Evolutionary conservation across 92 coral and sea anemone species (phyloP).

Genomic region (Porites lobata): DNA sequence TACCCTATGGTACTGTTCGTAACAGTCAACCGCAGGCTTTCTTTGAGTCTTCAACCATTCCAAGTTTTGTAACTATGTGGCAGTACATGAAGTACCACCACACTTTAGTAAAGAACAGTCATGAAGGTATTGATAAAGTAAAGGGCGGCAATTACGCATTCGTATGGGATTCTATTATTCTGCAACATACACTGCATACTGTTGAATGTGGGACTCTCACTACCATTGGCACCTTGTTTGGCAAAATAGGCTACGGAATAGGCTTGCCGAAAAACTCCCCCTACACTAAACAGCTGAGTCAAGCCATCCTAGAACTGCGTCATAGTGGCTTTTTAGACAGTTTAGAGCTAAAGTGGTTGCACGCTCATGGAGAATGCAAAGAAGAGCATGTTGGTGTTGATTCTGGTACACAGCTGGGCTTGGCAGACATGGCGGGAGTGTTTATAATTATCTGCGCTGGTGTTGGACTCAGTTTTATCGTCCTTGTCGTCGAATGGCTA

Average conservation of each 20-base stretch:
- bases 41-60: constrained; percentile 80
- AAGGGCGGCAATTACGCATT: constrained; percentile 80
- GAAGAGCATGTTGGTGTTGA: not conserved
- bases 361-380: constrained; percentile 66
- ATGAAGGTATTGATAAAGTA: constrained; percentile 71
- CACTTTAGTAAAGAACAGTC: constrained; percentile 65
- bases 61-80: constrained; percentile 90
- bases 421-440: constrained; percentile 82
- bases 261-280: constrained; percentile 89
- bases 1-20: constrained; percentile 86
- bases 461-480: constrained; percentile 71
- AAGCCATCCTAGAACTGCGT: constrained; percentile 80
- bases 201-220: constrained; percentile 76
- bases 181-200: constrained; percentile 72
- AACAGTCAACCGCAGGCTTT: constrained; percentile 87
- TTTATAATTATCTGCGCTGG: constrained; percentile 78
- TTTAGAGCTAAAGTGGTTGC: constrained; percentile 85
- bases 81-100: constrained; percentile 87
- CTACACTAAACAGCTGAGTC: constrained; percentile 77
- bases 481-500: constrained; percentile 75
- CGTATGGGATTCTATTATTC: constrained; percentile 92
- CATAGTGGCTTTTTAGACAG: constrained; percentile 78
- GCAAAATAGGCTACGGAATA: constrained; percentile 88
- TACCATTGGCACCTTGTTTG: constrained; percentile 78
- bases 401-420: constrained; percentile 57